These are phyloP conservation scores for Vipera latastei DNA, from an alignment of 2,797 vertebrate species.

Conservation along the genomic window DNA sequence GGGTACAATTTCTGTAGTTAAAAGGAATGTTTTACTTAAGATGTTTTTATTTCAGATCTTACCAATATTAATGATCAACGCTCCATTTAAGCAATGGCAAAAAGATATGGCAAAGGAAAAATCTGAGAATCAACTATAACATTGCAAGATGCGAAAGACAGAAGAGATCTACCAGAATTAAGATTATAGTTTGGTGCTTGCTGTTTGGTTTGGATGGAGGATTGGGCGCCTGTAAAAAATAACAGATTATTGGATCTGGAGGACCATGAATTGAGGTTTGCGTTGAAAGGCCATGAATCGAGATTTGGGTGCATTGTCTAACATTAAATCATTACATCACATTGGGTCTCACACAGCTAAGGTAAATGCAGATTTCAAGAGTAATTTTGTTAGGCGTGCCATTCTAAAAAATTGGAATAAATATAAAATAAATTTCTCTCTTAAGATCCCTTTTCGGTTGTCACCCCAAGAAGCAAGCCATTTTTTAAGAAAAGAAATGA, in stretches of 20 bases:
- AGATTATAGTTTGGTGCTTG: not conserved
- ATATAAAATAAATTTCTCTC: not conserved
- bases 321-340: not conserved
- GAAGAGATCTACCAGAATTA: not conserved
- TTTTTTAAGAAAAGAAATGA: not conserved
- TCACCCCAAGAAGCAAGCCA: not conserved
- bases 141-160: not conserved
- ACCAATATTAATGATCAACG: not conserved
- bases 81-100: not conserved
- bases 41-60: not conserved
- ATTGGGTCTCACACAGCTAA: not conserved
- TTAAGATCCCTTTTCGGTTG: not conserved
- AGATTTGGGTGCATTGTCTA: not conserved
- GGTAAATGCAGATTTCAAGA: not conserved
- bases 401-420: not conserved
- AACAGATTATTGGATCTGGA: not conserved
- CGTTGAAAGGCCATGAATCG: not conserved
- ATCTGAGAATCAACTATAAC: not conserved
- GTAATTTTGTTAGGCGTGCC: not conserved
- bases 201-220: not conserved
- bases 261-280: too few relatives aligned
- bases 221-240: not conserved
- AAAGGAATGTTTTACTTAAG: not conserved
- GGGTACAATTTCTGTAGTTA: not conserved
- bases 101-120: not conserved